Base-by-base conservation (phyloP, 2,113 vertebrate genomes). In the Myotis brandtii region DNA sequence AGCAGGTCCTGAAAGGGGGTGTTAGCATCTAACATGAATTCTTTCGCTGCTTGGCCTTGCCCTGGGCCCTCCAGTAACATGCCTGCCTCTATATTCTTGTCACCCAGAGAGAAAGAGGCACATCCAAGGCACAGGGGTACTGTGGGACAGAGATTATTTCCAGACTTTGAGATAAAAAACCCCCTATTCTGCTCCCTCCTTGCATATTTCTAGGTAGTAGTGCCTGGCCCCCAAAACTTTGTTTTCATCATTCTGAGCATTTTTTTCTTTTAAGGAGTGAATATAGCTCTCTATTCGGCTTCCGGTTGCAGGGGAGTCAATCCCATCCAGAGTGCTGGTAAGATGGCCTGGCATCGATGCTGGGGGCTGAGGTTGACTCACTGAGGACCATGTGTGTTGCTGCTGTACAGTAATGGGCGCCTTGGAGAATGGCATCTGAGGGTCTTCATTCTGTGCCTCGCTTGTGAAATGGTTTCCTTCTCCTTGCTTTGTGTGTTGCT, bases 261-360 rank as follows among this genome's bases (percentile, higher is more conserved):
- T n/a, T 73, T 89, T 92, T 64, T 93, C 64, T 92, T 89, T 85
- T 1, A 94, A 75, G 59, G 40, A 92, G 34, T 10, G 69, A 95
- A 87, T 95, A 94, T 93, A 97, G 84, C 96, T 98, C 54, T 1
- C 62, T 1, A 25, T 92, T 87, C 25, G 0, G 96, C 97, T 98
- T 97, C 96, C 66, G 91, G 96, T 94, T 93, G 85, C 86, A 93
- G 86, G 43, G 69, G 86, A 23, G 8, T 18, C 9, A 0, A n/a
- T 64, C 20, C 37, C 17, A 0, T 32, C 5, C 1, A 9, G 54
- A n/a, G 25, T 16, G 32, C 34, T 70, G 37, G 20, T 0, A 0
- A 75, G 48, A 59, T 17, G 32, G 3, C 37, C n/a, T n/a, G 16
- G 6, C 1, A 6, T 59, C 50, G 76, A 56, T 50, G 18, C 25